Evolutionary conservation across 1,140 invertebrate genomes (phyloP), one percentile per base, ranked within the genome.

Genomic region (Drosophila orosa): DNA sequence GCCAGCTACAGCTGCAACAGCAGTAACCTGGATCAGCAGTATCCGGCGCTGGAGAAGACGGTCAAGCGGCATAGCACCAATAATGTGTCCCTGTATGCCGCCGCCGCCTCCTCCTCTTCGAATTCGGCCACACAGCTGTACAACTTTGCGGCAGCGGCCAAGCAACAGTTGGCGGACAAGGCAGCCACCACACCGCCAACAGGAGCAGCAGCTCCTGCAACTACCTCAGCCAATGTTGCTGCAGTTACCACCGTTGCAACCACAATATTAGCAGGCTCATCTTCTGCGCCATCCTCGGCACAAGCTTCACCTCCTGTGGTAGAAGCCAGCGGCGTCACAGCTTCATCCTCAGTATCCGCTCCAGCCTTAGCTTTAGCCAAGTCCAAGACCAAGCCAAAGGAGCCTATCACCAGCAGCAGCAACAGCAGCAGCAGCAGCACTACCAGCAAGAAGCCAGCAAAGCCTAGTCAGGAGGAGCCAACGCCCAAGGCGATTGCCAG

Each of bases 41-140:
- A 92, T 75, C 91, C 91, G 13, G 91, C 91, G 27, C 59, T 92
- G 44, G 91, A 91, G 62, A 92, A 91, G 78, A 92, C 91, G 0
- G 86, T 92, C 1, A 92, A 92, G 74, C 75, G 91, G 25, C 91
- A 92, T 29, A 92, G 90, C 35, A 62, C 82, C n/a, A 81, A 74
- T 13, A 90, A 90, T 74, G 87, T 89, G 5, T 75, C 79, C 15
- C 22, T 74, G 25, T 54, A 35, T 1, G 40, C 78, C 9, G 10
- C 55, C 1, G 31, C 56, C 12, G 56, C 45, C 8, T 17, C 59
- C 8, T 17, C 59, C 37, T 33, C 61, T 3, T 22, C 54, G 27
- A 56, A 24, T 22, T 3, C 33, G 12, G 27, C 48, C n/a, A 60
- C 78, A 22, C 72, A 77, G 29, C 50, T 66, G 52, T 90, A 77